Evolutionary conservation across 2,113 vertebrate species (phyloP), one percentile per base, ranked within the genome.

Genomic region (Taxidea taxus): DNA sequence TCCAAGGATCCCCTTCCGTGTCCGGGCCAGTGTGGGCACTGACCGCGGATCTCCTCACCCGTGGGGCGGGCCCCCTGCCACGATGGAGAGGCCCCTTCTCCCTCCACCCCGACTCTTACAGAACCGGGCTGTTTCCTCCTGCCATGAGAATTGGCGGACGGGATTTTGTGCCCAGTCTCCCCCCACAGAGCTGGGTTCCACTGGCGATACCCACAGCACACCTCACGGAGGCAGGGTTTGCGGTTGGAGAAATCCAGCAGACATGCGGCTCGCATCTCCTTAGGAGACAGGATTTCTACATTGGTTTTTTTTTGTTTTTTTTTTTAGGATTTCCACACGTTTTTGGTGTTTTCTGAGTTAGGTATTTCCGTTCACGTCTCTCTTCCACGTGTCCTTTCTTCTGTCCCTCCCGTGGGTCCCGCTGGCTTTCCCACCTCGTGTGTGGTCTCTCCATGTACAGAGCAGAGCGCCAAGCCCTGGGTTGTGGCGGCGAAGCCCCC

Each of bases 281-380:
- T 94, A 39, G 96, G 95, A 98, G 92, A 95, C 90, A 92, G 39
- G 84, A 96, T 97, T 98, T 90, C 87, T 80, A 64, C 78, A 86
- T n/a, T n/a, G n/a, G n/a, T n/a, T n/a, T n/a, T n/a, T n/a, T n/a
- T n/a, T n/a, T n/a, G n/a, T n/a, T n/a, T n/a, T n/a, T n/a, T n/a
- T n/a, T n/a, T n/a, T n/a, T n/a, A 92, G 39, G 84, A 96, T 97
- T 98, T 90, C 87, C 83, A 64, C 78, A 86, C 31, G 34, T 95
- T 93, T 56, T 75, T 62, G 29, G 25, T 94, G 42, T 81, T 42
- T 94, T 68, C 90, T 87, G 27, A 49, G 77, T 81, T 81, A 25
- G 90, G 58, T 58, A 92, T 85, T 95, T 97, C 77, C 93, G 54
- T 89, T 92, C 72, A 16, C 74, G 94, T 97, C 82, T 94, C 39